Base-by-base conservation (phyloP, 1,140 invertebrate genomes). In the Zophobas morio region DNA sequence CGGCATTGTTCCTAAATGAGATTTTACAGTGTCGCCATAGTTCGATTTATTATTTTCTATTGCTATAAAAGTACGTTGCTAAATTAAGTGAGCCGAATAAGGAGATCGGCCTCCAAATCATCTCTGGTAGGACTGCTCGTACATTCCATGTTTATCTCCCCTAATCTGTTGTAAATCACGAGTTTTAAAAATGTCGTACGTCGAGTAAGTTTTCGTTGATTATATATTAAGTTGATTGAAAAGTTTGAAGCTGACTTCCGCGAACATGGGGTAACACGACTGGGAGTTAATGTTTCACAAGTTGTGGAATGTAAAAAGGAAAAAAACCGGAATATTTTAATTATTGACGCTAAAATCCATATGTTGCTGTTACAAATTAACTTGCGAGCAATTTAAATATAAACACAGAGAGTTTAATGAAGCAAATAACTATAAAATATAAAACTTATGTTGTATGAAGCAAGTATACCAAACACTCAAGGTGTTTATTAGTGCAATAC, bases 401-500 rank as follows among this genome's bases (percentile, higher is more conserved):
- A 66, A 66, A 66, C n/a, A 42, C 20, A 36, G 20, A 20, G 37
- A 3, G 2, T 39, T 63, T 37, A 37, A 63, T 63, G 35, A 63
- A 6, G 8, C 20, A 66, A 66, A 40, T 66, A 40, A 32, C 36
- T 34, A 66, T 66, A 66, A 66, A 66, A 42, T 66, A n/a, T 66
- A 20, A 20, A 39, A 42, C 20, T 66, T 40, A 66, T 66, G 36
- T 66, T 40, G 60, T 42, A 20, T 51, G 6, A 51, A 51, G 2
- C n/a, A 51, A n/a, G 6, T 2, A 51, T 66, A 20, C n/a, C 32
- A 33, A 42, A 66, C 40, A 66, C 37, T 39, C 39, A 36, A 60
- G 56, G 37, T 66, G 60, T 66, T 40, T 51, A 51, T 2, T 51
- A 8, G 3, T 46, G 49, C n/a, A 51, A 66, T 66, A 66, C 42